These are phyloP conservation scores for Hedychridium roseum DNA, from an alignment of 2,888 invertebrate genomes.

Conservation along the genomic window DNA sequence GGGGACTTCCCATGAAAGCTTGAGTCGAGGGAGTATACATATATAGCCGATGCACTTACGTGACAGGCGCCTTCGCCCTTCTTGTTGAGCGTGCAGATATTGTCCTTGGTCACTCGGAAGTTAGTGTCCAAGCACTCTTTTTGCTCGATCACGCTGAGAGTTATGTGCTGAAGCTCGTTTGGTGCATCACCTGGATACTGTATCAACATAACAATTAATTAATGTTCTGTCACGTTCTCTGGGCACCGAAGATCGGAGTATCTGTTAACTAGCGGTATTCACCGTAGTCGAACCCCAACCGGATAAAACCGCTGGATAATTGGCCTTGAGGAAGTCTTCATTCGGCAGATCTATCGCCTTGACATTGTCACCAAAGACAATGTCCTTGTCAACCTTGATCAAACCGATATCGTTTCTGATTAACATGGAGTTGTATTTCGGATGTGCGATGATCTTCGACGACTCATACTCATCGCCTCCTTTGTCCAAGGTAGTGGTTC, in stretches of 20 bases:
- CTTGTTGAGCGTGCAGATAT: slow-evolving; percentile 70
- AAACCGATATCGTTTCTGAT: slow-evolving; percentile 58
- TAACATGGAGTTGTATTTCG: slow-evolving; percentile 46
- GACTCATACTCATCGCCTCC: slow-evolving; percentile 53
- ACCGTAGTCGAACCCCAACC: slow-evolving; percentile 60
- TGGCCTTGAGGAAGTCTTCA: slow-evolving; percentile 48
- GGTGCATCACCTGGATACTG: slow-evolving; percentile 69
- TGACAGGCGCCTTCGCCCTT: slow-evolving; percentile 72
- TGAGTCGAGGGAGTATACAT: no score
- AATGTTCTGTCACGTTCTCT: background rate
- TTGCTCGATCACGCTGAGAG: slow-evolving; percentile 66
- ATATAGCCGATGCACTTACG: slow-evolving; percentile 66
- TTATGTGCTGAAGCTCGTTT: slow-evolving; percentile 68
- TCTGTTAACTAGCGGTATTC: slow-evolving; percentile 28
- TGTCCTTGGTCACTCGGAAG: slow-evolving; percentile 65
- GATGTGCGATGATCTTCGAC: slow-evolving; percentile 40
- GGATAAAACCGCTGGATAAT: slow-evolving; percentile 53
- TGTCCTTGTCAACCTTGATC: slow-evolving; percentile 48
- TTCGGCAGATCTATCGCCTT: slow-evolving; percentile 46
- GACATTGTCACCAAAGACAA: slow-evolving; percentile 51
- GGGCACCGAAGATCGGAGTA: background rate
- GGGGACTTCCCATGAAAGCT: no score
- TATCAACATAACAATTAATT: slow-evolving; percentile 2
- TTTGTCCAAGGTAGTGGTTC: slow-evolving; percentile 52
- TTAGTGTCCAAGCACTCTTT: slow-evolving; percentile 60